Percentiles rank a stretch among this genome's conserved stretches.
These are phyloP conservation scores for Pelmatolapia mariae DNA, from an alignment of 2,113 vertebrate species.

Conservation along the genomic window DNA sequence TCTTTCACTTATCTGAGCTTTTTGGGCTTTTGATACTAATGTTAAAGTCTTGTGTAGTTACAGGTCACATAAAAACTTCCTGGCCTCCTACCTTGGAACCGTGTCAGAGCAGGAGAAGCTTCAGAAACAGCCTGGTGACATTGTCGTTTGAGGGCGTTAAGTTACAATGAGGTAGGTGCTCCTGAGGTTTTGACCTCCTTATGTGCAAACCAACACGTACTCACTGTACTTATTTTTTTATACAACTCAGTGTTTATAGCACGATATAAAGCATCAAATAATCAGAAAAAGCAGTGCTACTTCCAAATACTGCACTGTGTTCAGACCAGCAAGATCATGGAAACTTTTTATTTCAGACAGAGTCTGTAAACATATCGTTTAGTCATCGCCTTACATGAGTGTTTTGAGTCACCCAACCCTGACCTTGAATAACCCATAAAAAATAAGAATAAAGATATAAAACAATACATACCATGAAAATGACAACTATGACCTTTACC, in stretches of 20 bases:
- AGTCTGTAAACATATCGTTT: neutral
- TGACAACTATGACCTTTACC: neutral
- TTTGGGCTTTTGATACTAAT: neutral
- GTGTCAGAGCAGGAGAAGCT: conserved; percentile 65
- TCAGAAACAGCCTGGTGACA: conserved; percentile 35
- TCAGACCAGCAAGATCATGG: neutral
- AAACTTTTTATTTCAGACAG: neutral
- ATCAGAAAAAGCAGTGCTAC: neutral
- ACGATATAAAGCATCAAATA: neutral
- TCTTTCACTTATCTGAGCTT: neutral
- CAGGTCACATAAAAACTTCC: conserved; percentile 67
- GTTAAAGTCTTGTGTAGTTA: conserved; percentile 49
- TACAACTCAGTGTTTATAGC: neutral
- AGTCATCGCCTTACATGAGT: neutral
- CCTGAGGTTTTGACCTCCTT: neutral
- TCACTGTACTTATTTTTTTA: neutral
- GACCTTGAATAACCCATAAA: neutral
- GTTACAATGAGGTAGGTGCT: conserved; percentile 20
- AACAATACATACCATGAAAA: neutral
- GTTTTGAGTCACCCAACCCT: neutral
- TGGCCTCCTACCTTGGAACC: conserved; percentile 65
- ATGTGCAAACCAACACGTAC: neutral
- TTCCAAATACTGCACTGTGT: neutral
- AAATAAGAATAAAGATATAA: neutral
- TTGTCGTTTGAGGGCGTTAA: conserved; percentile 40